Base-by-base conservation (phyloP, 2,888 invertebrate genomes). In the Elmis aenea region DNA sequence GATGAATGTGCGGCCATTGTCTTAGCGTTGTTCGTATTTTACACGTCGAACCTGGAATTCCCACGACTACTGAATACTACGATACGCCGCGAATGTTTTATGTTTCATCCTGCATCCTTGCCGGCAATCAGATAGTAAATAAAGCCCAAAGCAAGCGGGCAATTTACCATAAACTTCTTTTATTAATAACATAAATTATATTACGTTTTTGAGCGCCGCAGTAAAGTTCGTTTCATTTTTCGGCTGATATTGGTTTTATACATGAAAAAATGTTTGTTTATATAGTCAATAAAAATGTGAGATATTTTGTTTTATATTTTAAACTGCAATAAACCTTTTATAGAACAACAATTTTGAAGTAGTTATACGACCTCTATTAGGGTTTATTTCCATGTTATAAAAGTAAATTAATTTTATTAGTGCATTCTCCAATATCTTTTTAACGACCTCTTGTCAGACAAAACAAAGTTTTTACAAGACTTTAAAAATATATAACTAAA, bases 1-100 rank as follows among this genome's bases (percentile, higher is more conserved):
- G 51, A 51, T 51, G 43, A 46, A 51, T 48, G 51, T 27, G 38
- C 35, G 36, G 33, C 52, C 39, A 52, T 52, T 51, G 52, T 52
- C 38, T 50, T 42, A 36, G 36, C 38, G 31, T 44, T 46, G 51
- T 51, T 41, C 51, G 52, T 52, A 52, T 52, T 52, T 52, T 51
- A 51, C 48, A 42, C 48, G 37, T 28, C 27, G 30, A 25, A 33
- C 36, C 27, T 16, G 33, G 35, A 43, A 46, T 50, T 48, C 50
- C 43, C 50, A 50, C 48, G 46, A 41, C 28, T 42, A 33, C 32
- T 28, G 29, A 13, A 33, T n/a, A n/a, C n/a, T n/a, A n/a, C n/a
- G n/a, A n/a, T n/a, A n/a, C n/a, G n/a, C n/a, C n/a, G n/a, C n/a
- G n/a, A n/a, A n/a, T n/a, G n/a, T n/a, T n/a, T n/a, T n/a, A n/a